phyloP scores from a whole-genome alignment of 2,888 invertebrate genomes.

The Mythimna impura region DNA sequence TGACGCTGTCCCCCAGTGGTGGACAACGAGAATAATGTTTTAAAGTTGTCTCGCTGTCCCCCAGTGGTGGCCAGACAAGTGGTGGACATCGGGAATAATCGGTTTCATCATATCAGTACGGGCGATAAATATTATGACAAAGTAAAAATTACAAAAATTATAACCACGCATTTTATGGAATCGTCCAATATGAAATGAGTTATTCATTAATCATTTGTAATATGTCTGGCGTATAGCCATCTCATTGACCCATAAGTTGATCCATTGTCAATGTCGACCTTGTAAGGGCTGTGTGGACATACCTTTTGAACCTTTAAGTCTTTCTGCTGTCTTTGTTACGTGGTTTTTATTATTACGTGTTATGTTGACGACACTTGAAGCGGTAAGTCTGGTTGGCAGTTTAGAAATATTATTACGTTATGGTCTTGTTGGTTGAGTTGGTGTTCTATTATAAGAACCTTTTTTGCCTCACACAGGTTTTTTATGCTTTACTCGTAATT shows the following conservation, averaged over 20 bases:
- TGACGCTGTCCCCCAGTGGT: too few relatives aligned
- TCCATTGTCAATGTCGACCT: constrained; percentile 48
- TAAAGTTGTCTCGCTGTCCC: too few relatives aligned
- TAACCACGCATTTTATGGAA: constrained; percentile 1
- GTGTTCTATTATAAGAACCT: background rate
- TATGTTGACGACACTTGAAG: background rate
- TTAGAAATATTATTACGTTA: background rate
- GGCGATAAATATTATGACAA: background rate
- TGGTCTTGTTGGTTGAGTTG: background rate
- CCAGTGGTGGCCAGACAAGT: too few relatives aligned
- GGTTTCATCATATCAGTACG: too few relatives aligned
- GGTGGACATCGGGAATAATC: too few relatives aligned
- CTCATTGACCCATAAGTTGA: constrained; percentile 22
- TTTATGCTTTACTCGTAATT: background rate
- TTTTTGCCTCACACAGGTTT: too few relatives aligned
- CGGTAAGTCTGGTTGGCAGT: background rate
- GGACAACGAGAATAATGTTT: too few relatives aligned
- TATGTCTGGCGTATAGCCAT: constrained; percentile 46
- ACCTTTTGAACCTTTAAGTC: constrained; percentile 4
- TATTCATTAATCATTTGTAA: constrained; percentile 43
- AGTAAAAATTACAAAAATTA: background rate
- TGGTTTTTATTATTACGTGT: constrained; percentile 3
- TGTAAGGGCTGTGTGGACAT: constrained; percentile 33
- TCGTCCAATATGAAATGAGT: constrained; percentile 3
- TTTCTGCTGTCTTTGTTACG: constrained; percentile 22